phyloP scores from a whole-genome alignment of 2,888 invertebrate species.

The Hydropsyche betteni region DNA sequence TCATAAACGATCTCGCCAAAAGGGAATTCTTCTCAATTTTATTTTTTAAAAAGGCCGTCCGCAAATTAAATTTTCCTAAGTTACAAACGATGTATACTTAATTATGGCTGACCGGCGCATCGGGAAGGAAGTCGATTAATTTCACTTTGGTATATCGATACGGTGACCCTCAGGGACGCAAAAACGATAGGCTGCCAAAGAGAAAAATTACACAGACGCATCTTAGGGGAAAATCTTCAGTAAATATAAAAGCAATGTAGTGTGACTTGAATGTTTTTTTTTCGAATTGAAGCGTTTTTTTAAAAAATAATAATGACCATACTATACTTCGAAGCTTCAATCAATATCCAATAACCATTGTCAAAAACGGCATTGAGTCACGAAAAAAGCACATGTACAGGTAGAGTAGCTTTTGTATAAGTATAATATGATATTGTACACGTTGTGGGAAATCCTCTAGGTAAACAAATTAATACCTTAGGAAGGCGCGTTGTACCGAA shows the following conservation, averaged over 20 bases:
- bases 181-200: conserved; percentile 30
- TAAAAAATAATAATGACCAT: too few relatives aligned
- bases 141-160: conserved; percentile 34
- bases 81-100: conserved; percentile 12
- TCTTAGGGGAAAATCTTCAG: conserved; percentile 19
- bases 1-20: background rate
- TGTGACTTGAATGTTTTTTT: background rate
- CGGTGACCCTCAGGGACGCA: conserved; percentile 19
- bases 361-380: too few relatives aligned
- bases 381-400: too few relatives aligned
- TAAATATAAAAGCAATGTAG: background rate
- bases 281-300: too few relatives aligned
- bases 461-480: conserved; percentile 41
- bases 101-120: conserved; percentile 6
- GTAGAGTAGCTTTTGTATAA: background rate
- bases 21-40: background rate
- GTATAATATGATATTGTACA: conserved; percentile 3
- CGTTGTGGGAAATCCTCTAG: conserved; percentile 34
- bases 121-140: conserved; percentile 37
- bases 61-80: background rate
- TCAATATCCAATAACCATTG: too few relatives aligned
- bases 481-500: conserved; percentile 42
- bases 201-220: conserved; percentile 8
- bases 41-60: background rate
- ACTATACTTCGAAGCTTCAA: too few relatives aligned